phyloP scores from a whole-genome alignment of 1,140 invertebrate species.

The Rhopalosiphum padi region DNA sequence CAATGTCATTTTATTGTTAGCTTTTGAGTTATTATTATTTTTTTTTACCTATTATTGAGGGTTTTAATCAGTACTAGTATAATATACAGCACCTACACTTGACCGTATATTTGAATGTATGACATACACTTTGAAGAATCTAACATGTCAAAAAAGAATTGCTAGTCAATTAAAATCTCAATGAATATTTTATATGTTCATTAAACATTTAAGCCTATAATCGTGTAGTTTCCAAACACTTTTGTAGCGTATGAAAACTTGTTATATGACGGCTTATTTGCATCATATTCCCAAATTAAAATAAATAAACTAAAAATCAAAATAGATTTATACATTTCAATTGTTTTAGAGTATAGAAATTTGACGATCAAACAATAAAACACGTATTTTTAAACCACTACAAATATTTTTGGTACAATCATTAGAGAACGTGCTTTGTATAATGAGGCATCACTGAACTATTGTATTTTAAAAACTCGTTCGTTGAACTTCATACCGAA shows the following conservation, averaged over 20 bases:
- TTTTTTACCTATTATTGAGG: neutral
- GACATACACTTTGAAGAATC: neutral
- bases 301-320: neutral
- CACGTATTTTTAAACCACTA: neutral
- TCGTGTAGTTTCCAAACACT: neutral
- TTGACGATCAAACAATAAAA: neutral
- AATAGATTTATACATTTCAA: neutral
- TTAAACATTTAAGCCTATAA: neutral
- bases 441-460: neutral
- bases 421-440: slow-evolving; percentile 2
- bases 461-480: slow-evolving; percentile 29
- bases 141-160: neutral
- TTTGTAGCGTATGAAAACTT: neutral
- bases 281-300: neutral
- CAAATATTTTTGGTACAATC: neutral
- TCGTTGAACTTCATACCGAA: slow-evolving; percentile 10
- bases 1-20: neutral
- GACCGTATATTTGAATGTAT: neutral
- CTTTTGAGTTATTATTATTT: neutral
- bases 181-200: neutral
- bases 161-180: neutral
- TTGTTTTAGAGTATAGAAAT: neutral
- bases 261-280: neutral
- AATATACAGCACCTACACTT: neutral
- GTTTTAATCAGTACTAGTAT: neutral